A percentile compares a stretch with the other conserved stretches of the same genome.
Conservation (phyloP, 2,113 vertebrate species). For the Micromys minutus region DNA sequence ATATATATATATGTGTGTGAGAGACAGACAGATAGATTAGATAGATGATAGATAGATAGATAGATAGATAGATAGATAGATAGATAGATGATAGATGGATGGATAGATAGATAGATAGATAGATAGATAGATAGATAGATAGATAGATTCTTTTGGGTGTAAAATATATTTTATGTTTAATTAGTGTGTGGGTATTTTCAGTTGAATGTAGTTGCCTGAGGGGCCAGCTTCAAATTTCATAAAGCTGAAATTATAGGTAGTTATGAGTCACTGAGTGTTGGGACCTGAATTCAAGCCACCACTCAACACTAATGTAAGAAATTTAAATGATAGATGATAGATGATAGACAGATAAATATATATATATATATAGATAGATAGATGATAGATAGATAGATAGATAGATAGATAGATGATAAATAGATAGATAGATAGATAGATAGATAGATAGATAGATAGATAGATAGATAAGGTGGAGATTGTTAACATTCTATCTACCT, state of each 20-base stretch:
- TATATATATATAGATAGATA: too few species aligned
- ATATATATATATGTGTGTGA: too few species aligned
- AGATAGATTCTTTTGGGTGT: neutral
- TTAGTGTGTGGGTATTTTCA: too few species aligned
- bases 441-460: neutral
- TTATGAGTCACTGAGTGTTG: neutral
- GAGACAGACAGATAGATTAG: too few species aligned
- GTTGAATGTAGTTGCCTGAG: too few species aligned
- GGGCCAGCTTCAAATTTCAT: neutral
- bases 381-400: neutral
- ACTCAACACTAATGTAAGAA: neutral
- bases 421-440: neutral
- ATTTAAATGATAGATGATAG: neutral
- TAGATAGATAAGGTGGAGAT: neutral
- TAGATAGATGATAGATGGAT: too few species aligned
- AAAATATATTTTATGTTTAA: neutral
- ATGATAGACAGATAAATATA: neutral
- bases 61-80: too few species aligned
- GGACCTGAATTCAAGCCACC: too few species aligned
- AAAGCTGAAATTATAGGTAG: neutral
- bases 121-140: too few species aligned
- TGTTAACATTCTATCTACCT: neutral
- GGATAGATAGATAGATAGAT: too few species aligned
- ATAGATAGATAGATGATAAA: neutral
- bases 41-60: too few species aligned